A percentile compares a stretch with the other conserved stretches of the same genome.
Evolutionary conservation across 2,888 invertebrate genomes (phyloP).

Genomic region (Hermaeophaga mercurialis): DNA sequence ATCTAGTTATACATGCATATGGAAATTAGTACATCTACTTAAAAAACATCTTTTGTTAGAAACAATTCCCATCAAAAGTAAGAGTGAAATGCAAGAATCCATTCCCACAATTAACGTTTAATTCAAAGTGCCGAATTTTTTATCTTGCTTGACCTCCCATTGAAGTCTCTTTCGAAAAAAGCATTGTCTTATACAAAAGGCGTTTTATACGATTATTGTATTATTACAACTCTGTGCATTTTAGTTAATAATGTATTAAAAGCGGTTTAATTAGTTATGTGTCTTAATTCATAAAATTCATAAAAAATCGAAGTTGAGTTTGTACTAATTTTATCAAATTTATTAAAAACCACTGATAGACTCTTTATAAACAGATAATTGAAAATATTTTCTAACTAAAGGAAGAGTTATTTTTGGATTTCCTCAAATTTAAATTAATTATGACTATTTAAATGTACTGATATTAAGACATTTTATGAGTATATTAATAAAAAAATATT

Average conservation of each 20-base stretch:
- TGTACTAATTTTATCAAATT: too few relatives aligned
- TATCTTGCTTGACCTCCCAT: slow-evolving; percentile 3
- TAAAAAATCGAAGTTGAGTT: too few relatives aligned
- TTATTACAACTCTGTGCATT: background rate
- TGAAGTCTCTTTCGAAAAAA: background rate
- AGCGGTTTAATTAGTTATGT: background rate
- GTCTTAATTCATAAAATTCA: too few relatives aligned
- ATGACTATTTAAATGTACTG: too few relatives aligned
- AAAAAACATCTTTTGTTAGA: slow-evolving; percentile 1
- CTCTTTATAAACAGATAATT: too few relatives aligned
- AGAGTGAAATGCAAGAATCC: slow-evolving; percentile 9
- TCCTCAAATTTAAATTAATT: too few relatives aligned
- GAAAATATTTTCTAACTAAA: too few relatives aligned
- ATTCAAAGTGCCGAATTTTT: background rate
- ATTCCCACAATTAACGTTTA: slow-evolving; percentile 8
- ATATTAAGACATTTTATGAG: too few relatives aligned
- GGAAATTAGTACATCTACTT: slow-evolving; percentile 4
- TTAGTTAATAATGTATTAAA: background rate
- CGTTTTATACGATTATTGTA: background rate
- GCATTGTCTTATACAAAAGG: background rate
- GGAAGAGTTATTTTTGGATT: too few relatives aligned
- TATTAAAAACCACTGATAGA: too few relatives aligned
- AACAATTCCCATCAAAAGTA: slow-evolving; percentile 10
- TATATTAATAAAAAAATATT: too few relatives aligned
- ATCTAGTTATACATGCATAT: slow-evolving; percentile 3